phyloP scores from a whole-genome alignment of 2,888 invertebrate genomes.

The Thecophora atra region DNA sequence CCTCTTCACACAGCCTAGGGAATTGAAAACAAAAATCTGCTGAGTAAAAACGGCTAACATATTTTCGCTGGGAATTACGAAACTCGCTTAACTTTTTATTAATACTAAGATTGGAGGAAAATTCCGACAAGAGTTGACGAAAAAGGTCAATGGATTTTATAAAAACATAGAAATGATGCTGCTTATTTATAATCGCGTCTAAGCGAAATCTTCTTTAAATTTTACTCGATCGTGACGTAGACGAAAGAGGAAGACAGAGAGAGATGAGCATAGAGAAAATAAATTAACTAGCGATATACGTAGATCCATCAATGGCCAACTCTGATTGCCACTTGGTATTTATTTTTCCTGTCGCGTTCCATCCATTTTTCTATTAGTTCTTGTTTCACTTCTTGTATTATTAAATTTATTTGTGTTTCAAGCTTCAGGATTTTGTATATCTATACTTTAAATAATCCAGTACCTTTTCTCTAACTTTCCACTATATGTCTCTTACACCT shows the following conservation, averaged over 20 bases:
- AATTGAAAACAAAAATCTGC: no score
- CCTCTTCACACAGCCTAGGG: no score
- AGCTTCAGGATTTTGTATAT: background rate
- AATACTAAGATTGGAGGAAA: no score
- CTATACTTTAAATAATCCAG: background rate
- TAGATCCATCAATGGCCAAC: background rate
- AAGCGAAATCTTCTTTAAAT: background rate
- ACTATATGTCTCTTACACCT: no score
- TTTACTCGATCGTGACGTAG: background rate
- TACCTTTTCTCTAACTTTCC: background rate
- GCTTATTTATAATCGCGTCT: no score
- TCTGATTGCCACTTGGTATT: background rate
- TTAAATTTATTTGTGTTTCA: constrained; percentile 1
- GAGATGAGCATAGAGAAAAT: background rate
- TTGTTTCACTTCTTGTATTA: no score
- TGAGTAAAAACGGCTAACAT: no score
- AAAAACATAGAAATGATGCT: no score
- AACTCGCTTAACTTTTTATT: background rate
- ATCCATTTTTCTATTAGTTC: constrained; percentile 1
- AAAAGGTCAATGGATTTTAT: no score
- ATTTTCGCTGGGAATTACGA: background rate
- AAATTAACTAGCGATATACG: background rate
- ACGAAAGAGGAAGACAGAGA: no score
- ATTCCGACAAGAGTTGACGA: no score
- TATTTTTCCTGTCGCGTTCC: no score